Conservation (phyloP, 2,888 invertebrate species). For the Belgica antarctica region DNA sequence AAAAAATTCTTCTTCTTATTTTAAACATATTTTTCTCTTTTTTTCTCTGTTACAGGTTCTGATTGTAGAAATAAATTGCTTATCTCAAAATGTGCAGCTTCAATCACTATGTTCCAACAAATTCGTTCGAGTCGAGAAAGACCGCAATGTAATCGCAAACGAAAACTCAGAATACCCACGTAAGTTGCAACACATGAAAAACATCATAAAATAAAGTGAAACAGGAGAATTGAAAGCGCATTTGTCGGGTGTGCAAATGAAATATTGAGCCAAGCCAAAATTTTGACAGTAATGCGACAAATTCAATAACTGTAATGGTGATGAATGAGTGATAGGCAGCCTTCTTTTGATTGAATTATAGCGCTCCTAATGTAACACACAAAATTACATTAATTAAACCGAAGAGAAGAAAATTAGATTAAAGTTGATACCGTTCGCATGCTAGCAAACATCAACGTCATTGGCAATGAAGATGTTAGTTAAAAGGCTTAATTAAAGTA, state of each 20-base stretch:
- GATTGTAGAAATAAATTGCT: slow-evolving; percentile 43
- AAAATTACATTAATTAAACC: slow-evolving; percentile 22
- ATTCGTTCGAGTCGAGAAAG: slow-evolving; percentile 36
- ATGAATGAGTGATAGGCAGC: neutral
- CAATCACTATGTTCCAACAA: slow-evolving; percentile 43
- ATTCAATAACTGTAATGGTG: slow-evolving; percentile 14
- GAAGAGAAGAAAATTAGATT: slow-evolving; percentile 12
- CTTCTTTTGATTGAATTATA: slow-evolving; percentile 9
- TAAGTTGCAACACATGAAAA: slow-evolving; percentile 37
- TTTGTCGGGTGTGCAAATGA: neutral
- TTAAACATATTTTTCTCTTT: slow-evolving; percentile 23
- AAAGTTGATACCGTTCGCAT: neutral
- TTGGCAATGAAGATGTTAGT: neutral
- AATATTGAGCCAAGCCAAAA: slow-evolving; percentile 20
- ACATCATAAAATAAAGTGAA: slow-evolving; percentile 27
- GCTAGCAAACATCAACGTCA: neutral
- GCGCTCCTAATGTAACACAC: neutral
- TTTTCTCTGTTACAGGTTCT: slow-evolving; percentile 10
- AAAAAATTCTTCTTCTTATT: too few relatives aligned
- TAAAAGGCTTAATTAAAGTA: slow-evolving; percentile 17
- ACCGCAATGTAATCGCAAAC: slow-evolving; percentile 42
- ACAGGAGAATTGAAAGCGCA: slow-evolving; percentile 9
- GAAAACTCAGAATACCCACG: slow-evolving; percentile 42
- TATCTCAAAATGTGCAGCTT: slow-evolving; percentile 41
- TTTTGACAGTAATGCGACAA: slow-evolving; percentile 31